Percentiles rank a stretch among this genome's conserved stretches.
phyloP scores from a whole-genome alignment of 1,140 invertebrate species.

The Hesperophylax magnus region DNA sequence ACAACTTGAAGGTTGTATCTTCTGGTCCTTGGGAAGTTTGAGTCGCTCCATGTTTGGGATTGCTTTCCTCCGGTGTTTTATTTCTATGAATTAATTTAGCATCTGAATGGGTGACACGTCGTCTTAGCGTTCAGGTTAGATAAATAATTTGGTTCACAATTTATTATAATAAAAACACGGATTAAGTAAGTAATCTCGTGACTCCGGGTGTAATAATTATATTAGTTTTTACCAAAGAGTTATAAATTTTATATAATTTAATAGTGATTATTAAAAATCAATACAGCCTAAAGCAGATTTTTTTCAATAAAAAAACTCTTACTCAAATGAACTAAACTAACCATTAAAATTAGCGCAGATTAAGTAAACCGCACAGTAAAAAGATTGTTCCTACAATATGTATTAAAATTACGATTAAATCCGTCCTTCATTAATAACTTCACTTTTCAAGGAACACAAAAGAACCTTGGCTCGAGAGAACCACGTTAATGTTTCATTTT shows the following conservation, averaged over 20 bases:
- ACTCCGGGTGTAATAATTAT: too few species aligned
- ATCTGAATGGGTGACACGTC: constrained; percentile 11
- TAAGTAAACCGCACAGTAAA: not conserved
- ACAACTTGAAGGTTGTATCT: constrained; percentile 16
- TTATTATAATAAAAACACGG: not conserved
- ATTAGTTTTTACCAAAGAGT: too few species aligned
- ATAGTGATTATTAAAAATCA: not conserved
- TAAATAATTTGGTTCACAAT: not conserved
- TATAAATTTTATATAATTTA: too few species aligned
- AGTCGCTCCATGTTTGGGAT: constrained; percentile 10
- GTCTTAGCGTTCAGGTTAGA: constrained; percentile 1
- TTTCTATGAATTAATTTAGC: constrained; percentile 27
- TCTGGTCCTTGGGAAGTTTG: constrained; percentile 17
- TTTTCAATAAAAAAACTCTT: not conserved
- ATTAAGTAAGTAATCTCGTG: too few species aligned
- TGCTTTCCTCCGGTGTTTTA: not conserved
- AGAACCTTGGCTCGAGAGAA: constrained; percentile 1
- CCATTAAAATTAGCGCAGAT: not conserved
- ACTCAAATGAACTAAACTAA: constrained; percentile 8
- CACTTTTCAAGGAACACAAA: constrained; percentile 18
- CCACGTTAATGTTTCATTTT: constrained; percentile 44
- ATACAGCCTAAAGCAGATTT: not conserved
- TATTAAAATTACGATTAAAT: constrained; percentile 41
- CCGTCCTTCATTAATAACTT: constrained; percentile 36
- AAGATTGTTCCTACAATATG: constrained; percentile 25